Percentiles rank a stretch among this genome's conserved stretches.
Conservation (phyloP, 2,797 vertebrate genomes). For the Cichlasoma orientale region DNA sequence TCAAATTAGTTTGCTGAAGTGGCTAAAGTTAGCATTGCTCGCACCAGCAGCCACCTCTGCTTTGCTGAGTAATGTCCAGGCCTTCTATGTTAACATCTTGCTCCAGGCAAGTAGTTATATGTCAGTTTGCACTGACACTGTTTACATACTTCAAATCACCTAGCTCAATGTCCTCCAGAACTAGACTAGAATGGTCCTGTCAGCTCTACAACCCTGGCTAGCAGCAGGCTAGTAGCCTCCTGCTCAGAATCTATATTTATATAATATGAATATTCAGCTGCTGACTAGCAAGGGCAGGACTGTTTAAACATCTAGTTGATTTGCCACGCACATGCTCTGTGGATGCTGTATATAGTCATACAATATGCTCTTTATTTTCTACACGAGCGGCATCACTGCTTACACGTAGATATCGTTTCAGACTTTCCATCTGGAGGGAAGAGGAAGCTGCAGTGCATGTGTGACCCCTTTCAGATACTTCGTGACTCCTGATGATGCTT, state of each 20-base stretch:
- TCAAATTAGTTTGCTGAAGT: too few relatives aligned
- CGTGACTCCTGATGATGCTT: constrained; percentile 66
- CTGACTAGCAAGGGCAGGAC: neutral
- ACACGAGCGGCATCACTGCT: constrained; percentile 3
- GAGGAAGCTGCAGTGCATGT: constrained; percentile 6
- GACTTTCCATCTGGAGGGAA: constrained; percentile 24
- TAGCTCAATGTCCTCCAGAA: neutral
- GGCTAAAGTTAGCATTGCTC: too few relatives aligned
- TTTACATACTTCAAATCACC: neutral
- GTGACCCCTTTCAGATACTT: constrained; percentile 39
- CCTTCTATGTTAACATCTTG: neutral
- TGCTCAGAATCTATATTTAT: neutral
- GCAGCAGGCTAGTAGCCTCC: neutral
- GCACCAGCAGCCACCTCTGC: neutral
- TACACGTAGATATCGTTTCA: constrained; percentile 11
- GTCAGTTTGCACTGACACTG: neutral
- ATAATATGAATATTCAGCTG: neutral
- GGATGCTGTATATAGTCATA: constrained; percentile 29
- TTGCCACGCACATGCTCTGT: neutral
- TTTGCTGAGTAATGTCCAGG: neutral
- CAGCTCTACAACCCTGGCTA: neutral
- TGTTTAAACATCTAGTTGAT: neutral
- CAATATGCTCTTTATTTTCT: constrained; percentile 12
- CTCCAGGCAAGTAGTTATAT: neutral
- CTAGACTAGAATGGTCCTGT: neutral